Evolutionary conservation across 2,797 vertebrate genomes (phyloP), one percentile per base, ranked within the genome.

Genomic region (Gadopsis marmoratus): DNA sequence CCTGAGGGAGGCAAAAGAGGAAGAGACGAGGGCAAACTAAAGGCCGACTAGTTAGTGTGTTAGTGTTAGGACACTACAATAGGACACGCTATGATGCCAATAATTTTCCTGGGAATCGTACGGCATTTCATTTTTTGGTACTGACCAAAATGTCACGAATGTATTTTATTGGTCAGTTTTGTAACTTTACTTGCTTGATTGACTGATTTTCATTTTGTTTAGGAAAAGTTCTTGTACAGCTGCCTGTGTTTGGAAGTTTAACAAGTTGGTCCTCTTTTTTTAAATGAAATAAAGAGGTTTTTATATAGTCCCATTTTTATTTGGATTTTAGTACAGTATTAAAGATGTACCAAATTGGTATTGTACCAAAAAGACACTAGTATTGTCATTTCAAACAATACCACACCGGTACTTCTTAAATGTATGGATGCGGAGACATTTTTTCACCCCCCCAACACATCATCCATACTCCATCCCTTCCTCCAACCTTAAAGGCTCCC

Each of bases 51-150:
- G 62, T 76, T 76, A 26, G 33, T 62, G 60, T 58, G 58, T 48
- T 56, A 13, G 62, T 39, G 26, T 96, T 95, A 26, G 26, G 26
- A 26, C 26, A 26, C 91, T 94, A 95, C 92, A 94, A 95, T 81
- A 94, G 90, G 94, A 89, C 89, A 96, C 3, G 4, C 7, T 26
- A 11, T 4, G 11, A 64, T 61, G n/a, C 45, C 6, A 48, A 78
- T 56, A 60, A 69, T 10, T 6, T 33, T 33, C 7, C 68, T 29
- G 4, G 5, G 12, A 51, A 82, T 50, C 0, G 0, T 71, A 55
- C 3, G 19, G 72, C 45, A 47, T 17, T 43, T 23, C 14, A 60
- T 53, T 23, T 55, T 68, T 58, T 13, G 2, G 16, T 54, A 17
- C 4, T 5, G 13, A 50, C 11, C 5, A 7, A 58, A 73, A 63